phyloP scores from a whole-genome alignment of 2,888 invertebrate species.

The Notocelia uddmanniana region DNA sequence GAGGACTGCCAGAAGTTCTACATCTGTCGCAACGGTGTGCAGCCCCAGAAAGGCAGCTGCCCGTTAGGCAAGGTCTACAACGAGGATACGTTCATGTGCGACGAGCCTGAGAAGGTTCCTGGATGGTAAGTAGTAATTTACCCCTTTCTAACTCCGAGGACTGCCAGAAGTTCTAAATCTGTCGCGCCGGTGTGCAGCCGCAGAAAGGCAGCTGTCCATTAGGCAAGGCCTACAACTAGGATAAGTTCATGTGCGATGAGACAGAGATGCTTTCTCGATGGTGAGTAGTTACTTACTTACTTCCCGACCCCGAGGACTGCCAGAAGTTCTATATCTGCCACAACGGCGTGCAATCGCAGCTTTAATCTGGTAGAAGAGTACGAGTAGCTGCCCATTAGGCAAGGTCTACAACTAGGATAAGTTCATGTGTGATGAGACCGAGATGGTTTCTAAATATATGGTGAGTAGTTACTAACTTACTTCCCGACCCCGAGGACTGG shows the following conservation, averaged over 20 bases:
- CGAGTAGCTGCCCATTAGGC: conserved; percentile 92
- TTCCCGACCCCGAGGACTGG: conserved; percentile 90
- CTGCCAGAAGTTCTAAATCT: conserved; percentile 93
- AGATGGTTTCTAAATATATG: conserved; percentile 92
- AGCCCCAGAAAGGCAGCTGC: conserved; percentile 91
- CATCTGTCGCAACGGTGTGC: conserved; percentile 91
- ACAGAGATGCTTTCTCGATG: conserved; percentile 92
- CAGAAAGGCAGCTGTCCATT: conserved; percentile 90
- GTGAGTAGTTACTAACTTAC: conserved; percentile 73
- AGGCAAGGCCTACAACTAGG: conserved; percentile 92
- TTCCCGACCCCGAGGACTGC: conserved; percentile 91
- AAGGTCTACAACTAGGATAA: conserved; percentile 92
- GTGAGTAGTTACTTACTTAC: conserved; percentile 74
- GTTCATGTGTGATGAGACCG: conserved; percentile 91
- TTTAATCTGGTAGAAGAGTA: no score
- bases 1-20: conserved; percentile 94
- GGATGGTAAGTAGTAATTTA: conserved; percentile 87
- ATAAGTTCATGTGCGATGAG: conserved; percentile 90
- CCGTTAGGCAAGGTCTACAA: conserved; percentile 91
- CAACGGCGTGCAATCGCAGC: conserved; percentile 90
- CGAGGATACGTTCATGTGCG: conserved; percentile 91
- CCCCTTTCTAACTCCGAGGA: conserved; percentile 89
- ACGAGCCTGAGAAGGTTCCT: conserved; percentile 90
- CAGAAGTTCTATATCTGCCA: conserved; percentile 94
- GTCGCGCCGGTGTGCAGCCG: conserved; percentile 89